A percentile compares a stretch with the other conserved stretches of the same genome.
Evolutionary conservation across 2,113 vertebrate species (phyloP).

Genomic region (Epinephelus cyanopodus): DNA sequence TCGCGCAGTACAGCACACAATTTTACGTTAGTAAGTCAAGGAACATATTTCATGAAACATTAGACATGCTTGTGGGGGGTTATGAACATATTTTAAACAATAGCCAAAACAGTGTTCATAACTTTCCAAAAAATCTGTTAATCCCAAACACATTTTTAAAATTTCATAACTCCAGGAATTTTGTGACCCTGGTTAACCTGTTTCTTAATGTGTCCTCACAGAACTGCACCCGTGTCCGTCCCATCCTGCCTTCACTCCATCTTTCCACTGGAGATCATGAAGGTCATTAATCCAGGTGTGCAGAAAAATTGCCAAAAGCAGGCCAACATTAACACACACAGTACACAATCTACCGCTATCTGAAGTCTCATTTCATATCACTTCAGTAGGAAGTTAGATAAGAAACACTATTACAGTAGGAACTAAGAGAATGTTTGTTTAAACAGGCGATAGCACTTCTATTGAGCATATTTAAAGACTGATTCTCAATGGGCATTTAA

Average conservation of each 20-base stretch:
- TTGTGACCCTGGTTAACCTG: too few species aligned
- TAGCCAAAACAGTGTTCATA: too few species aligned
- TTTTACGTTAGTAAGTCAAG: too few species aligned
- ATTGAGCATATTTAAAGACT: constrained; percentile 38
- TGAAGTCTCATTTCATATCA: constrained; percentile 49
- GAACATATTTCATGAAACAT: too few species aligned
- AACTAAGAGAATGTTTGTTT: constrained; percentile 48
- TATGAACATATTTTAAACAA: too few species aligned
- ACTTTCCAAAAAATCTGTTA: too few species aligned
- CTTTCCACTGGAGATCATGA: constrained; percentile 13
- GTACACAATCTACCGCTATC: constrained; percentile 21
- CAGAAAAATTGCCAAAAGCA: constrained; percentile 6
- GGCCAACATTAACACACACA: constrained; percentile 8
- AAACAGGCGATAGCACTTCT: constrained; percentile 38
- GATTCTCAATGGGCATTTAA: constrained; percentile 32
- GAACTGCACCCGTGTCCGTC: not conserved
- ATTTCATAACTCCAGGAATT: too few species aligned
- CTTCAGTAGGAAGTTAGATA: constrained; percentile 59
- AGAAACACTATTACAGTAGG: constrained; percentile 31
- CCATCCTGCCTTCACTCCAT: not conserved
- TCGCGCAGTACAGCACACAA: too few species aligned
- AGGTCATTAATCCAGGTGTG: constrained; percentile 57
- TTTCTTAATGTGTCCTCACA: constrained; percentile 8
- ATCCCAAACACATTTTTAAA: too few species aligned
- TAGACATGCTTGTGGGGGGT: too few species aligned